Percentiles rank a stretch among this genome's conserved stretches.
These are phyloP conservation scores for Coremacera marginata DNA, from an alignment of 2,888 invertebrate species.

Conservation along the genomic window DNA sequence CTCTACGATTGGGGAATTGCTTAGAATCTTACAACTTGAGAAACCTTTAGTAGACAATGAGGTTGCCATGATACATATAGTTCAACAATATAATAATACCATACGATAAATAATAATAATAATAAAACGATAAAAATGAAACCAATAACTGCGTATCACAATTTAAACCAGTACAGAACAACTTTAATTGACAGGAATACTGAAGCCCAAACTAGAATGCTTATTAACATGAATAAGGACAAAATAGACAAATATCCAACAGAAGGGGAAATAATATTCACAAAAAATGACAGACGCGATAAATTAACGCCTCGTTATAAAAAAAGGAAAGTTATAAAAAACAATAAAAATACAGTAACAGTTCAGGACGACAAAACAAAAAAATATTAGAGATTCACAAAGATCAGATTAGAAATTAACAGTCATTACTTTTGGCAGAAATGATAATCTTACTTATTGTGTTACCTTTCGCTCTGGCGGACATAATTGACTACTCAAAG, in stretches of 20 bases:
- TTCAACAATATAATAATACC: too few relatives aligned
- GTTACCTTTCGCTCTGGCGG: too few relatives aligned
- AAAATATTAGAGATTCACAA: background rate
- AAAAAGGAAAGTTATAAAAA: too few relatives aligned
- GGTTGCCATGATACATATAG: too few relatives aligned
- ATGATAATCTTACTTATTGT: too few relatives aligned
- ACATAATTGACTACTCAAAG: background rate
- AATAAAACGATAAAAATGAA: too few relatives aligned
- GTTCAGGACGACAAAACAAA: background rate
- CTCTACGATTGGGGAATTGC: too few relatives aligned
- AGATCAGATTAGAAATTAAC: background rate
- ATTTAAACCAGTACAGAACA: background rate
- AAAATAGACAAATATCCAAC: background rate
- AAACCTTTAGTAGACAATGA: too few relatives aligned
- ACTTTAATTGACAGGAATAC: slow-evolving; percentile 1
- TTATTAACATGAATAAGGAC: background rate
- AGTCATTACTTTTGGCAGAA: background rate
- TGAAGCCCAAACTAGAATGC: background rate
- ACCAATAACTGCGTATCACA: background rate
- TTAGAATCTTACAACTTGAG: too few relatives aligned
- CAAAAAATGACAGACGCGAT: background rate
- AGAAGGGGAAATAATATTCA: background rate
- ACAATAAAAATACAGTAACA: background rate
- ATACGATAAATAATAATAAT: too few relatives aligned
- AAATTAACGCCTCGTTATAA: background rate